Base-by-base conservation (phyloP, 1,140 invertebrate species). In the Zaprionus lachaisei region DNA sequence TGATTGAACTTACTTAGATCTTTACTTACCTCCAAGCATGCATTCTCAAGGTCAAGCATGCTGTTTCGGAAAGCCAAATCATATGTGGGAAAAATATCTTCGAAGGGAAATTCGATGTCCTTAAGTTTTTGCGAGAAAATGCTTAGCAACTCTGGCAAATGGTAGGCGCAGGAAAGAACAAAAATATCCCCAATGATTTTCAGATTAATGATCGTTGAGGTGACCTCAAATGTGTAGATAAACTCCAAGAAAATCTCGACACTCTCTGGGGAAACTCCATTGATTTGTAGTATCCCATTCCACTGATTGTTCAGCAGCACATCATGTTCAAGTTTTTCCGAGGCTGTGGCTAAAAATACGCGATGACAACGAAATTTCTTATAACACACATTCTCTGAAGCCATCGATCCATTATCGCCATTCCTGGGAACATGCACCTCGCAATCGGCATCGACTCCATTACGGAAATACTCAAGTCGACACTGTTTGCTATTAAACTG, bases 241-340 rank as follows among this genome's bases (percentile, higher is more conserved):
- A 72, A 84, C 56, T 84, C 81, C 5, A 84, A 57, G 12, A 83
- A 84, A 11, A 84, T 72, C 66, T 80, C 80, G 1, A 84, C 81
- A 63, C 80, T 80, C n/a, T 84, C 77, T 1, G 80, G 70, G 0
- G 81, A 80, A 4, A 84, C 81, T 1, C 81, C 81, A 72, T 75
- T 80, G 3, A 84, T 83, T 49, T 80, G 77, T 0, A 84, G 67
- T 3, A 84, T 67, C 0, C 81, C 81, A 31, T 84, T 84, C 77
- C 77, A 84, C 11, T 80, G 57, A 0, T 55, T 69, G 4, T 83
- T 84, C 11, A 80, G 58, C 14, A 77, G 80, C 9, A 84, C 65
- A 37, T 84, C 82, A 47, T 75, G 67, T 14, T 84, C 82, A 12
- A 84, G 66, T 49, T 83, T 83, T 2, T 80, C 82, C 5, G 81